phyloP scores from a whole-genome alignment of 2,797 vertebrate genomes.

The Todus mexicanus region DNA sequence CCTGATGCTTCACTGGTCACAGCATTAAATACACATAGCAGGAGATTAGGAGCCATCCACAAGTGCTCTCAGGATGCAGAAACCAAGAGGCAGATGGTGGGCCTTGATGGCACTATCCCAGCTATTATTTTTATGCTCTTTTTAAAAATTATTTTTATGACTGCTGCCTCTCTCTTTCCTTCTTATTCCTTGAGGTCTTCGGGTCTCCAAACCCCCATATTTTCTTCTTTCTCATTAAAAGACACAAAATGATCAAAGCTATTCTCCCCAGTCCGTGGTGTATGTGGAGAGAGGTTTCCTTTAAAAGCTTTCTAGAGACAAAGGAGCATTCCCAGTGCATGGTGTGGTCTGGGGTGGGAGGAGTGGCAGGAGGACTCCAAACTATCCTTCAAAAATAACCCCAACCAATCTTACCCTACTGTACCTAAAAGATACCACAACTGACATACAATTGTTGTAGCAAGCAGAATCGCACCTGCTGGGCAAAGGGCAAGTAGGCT shows the following conservation, averaged over 20 bases:
- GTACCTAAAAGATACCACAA: neutral
- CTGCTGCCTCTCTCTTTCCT: neutral
- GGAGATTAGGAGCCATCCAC: neutral
- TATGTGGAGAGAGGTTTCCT: neutral
- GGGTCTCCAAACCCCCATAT: neutral
- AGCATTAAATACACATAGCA: neutral
- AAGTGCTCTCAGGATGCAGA: neutral
- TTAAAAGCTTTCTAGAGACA: neutral
- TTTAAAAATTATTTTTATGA: neutral
- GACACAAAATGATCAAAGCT: neutral
- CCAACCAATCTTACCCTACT: fast-evolving
- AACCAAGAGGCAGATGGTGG: neutral
- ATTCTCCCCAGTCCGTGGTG: neutral
- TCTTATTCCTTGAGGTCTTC: neutral
- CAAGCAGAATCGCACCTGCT: neutral
- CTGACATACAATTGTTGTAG: neutral
- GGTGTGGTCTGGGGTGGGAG: neutral
- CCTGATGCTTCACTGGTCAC: neutral
- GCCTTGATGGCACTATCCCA: too few relatives aligned
- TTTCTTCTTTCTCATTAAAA: neutral
- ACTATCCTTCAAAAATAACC: neutral
- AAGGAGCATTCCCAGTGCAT: neutral
- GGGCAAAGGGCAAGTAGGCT: neutral
- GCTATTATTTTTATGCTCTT: neutral
- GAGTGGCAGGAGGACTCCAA: neutral